Conservation (phyloP, 2,797 vertebrate genomes). For the Karalla daura region DNA sequence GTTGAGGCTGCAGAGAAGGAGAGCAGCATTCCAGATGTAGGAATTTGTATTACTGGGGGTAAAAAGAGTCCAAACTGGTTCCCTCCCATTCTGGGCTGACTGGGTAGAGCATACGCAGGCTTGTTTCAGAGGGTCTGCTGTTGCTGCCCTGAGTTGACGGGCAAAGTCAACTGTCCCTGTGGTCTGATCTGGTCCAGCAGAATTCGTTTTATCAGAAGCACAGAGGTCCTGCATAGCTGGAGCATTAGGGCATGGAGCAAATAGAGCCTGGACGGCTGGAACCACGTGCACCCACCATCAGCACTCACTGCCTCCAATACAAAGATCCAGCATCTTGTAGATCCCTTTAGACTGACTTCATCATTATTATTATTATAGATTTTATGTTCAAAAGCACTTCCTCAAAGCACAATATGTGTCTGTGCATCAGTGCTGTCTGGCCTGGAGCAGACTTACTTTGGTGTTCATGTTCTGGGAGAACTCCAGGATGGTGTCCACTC, state of each 20-base stretch:
- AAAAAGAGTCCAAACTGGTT: no score
- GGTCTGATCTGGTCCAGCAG: slow-evolving; percentile 30
- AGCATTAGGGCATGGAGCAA: slow-evolving; percentile 14
- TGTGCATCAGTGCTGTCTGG: slow-evolving; percentile 63
- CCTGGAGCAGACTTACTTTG: slow-evolving; percentile 90
- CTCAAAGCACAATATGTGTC: slow-evolving; percentile 88
- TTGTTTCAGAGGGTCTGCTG: slow-evolving; percentile 12
- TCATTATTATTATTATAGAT: background rate
- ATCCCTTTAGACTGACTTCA: background rate
- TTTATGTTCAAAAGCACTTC: slow-evolving; percentile 71
- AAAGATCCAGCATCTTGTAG: slow-evolving; percentile 3
- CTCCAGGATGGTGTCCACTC: slow-evolving; percentile 99
- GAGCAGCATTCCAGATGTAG: no score
- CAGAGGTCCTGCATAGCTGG: slow-evolving; percentile 27
- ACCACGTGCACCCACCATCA: background rate
- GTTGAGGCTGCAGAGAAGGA: no score
- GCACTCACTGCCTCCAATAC: slow-evolving; percentile 5
- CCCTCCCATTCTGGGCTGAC: background rate
- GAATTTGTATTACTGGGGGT: no score
- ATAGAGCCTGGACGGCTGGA: slow-evolving; percentile 1
- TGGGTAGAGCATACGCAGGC: background rate
- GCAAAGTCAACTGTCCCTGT: slow-evolving; percentile 15
- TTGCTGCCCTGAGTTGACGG: background rate
- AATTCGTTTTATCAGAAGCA: slow-evolving; percentile 28
- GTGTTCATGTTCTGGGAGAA: slow-evolving; percentile 99